Evolutionary conservation across 2,797 vertebrate genomes (phyloP), one percentile per base, ranked within the genome.

Genomic region (Acipenser ruthenus): DNA sequence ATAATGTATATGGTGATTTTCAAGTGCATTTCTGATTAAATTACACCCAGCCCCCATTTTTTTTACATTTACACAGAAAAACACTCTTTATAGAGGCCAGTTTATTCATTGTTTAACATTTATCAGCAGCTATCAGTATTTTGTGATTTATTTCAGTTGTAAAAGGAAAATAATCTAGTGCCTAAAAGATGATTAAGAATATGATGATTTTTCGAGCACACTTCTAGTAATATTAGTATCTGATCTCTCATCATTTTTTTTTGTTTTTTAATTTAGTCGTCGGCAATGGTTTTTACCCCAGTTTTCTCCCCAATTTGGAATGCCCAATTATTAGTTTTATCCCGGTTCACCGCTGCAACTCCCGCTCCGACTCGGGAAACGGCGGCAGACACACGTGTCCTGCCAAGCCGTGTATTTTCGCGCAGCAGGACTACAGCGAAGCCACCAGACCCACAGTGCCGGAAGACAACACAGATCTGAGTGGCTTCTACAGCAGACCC

Each of bases 1-100:
- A 83, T 81, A 76, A 81, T 78, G 71, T 75, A 77, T 83, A 79
- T 77, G 77, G 73, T 79, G 75, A 81, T 83, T 81, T 83, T 77
- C 75, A 74, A 79, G 76, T 78, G 77, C 75, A 73, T 77, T 79
- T 79, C 73, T 78, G 78, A 77, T 81, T 80, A 77, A 79, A 78
- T 80, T 75, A 77, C 65, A 76, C 60, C 37, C 37, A 37, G 37
- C 37, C 13, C 18, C 23, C 63, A 68, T 71, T 67, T 66, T 71
- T 71, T 66, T 37, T 37, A 37, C 5, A 4, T 37, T 37, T 37
- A 37, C 37, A 37, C 37, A 0, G 37, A 37, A 37, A 37, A 37
- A 37, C 37, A 37, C 37, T 37, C 3, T 37, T 37, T 37, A 37
- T 5, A 37, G 37, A 65, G 48, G 53, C 68, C 50, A 72, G 71